Percentiles rank a stretch among this genome's conserved stretches.
These are phyloP conservation scores for Ypsolopha scabrella DNA, from an alignment of 2,888 invertebrate species.

Conservation along the genomic window DNA sequence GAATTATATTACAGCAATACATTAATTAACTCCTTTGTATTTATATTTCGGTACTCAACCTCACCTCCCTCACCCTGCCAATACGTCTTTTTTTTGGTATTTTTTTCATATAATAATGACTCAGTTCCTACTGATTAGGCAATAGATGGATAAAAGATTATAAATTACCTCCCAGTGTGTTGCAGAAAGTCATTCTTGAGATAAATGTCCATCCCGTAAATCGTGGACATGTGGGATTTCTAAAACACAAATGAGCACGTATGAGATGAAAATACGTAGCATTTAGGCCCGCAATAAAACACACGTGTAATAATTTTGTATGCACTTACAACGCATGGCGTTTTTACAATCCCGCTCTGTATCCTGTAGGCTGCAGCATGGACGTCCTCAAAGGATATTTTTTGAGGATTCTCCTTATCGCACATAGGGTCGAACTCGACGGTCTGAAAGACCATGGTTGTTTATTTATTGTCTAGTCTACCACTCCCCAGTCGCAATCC, in stretches of 20 bases:
- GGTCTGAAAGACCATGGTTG: slow-evolving; percentile 53
- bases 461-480: background rate
- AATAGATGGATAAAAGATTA: background rate
- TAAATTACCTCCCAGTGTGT: slow-evolving; percentile 87
- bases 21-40: background rate
- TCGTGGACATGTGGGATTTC: slow-evolving; percentile 85
- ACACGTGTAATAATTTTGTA: background rate
- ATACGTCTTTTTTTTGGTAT: no score
- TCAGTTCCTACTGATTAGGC: background rate
- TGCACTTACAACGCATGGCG: slow-evolving; percentile 84
- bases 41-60: no score
- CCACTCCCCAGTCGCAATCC: no score
- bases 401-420: slow-evolving; percentile 76
- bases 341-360: slow-evolving; percentile 83
- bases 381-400: slow-evolving; percentile 85
- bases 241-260: slow-evolving; percentile 37
- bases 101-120: no score
- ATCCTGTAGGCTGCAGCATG: slow-evolving; percentile 92
- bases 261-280: background rate
- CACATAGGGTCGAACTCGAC: slow-evolving; percentile 70
- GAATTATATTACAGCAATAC: background rate
- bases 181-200: slow-evolving; percentile 96
- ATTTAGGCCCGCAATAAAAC: background rate
- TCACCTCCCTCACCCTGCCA: no score
- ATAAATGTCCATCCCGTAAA: slow-evolving; percentile 87